Evolutionary conservation across 2,113 vertebrate species (phyloP).

Genomic region (Tragelaphus imberbis): DNA sequence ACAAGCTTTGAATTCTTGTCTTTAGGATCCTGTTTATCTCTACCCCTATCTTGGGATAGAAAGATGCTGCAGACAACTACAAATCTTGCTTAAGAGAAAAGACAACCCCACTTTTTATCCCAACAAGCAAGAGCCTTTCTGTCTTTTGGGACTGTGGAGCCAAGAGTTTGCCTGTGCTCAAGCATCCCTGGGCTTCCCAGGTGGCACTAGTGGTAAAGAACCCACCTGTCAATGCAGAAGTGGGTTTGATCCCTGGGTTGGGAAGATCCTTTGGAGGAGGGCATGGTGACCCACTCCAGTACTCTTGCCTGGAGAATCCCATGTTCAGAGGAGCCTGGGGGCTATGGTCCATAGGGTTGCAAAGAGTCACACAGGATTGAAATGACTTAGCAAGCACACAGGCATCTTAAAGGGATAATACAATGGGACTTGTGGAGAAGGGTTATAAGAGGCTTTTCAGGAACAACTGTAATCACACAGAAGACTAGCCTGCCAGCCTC

Average conservation of each 20-base stretch:
- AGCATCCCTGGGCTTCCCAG: not conserved
- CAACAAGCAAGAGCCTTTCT: not conserved
- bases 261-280: not conserved
- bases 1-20: not conserved
- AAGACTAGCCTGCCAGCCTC: not conserved
- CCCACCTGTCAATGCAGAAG: not conserved
- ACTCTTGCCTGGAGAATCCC: not conserved
- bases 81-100: conserved; percentile 1
- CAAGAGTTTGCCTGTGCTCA: not conserved
- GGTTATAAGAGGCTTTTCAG: not conserved
- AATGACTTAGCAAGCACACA: not conserved
- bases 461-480: conserved; percentile 32
- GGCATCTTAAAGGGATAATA: not conserved
- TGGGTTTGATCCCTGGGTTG: not conserved
- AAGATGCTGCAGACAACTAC: not conserved
- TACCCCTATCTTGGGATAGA: not conserved
- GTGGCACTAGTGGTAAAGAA: not conserved
- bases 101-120: not conserved
- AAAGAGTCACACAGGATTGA: not conserved
- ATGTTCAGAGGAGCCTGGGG: not conserved
- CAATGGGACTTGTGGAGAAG: not conserved
- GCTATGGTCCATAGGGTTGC: not conserved
- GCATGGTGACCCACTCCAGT: not conserved
- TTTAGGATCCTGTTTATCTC: not conserved
- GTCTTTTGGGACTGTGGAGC: not conserved